Conservation (phyloP, 2,113 vertebrate species). For the Pica pica region DNA sequence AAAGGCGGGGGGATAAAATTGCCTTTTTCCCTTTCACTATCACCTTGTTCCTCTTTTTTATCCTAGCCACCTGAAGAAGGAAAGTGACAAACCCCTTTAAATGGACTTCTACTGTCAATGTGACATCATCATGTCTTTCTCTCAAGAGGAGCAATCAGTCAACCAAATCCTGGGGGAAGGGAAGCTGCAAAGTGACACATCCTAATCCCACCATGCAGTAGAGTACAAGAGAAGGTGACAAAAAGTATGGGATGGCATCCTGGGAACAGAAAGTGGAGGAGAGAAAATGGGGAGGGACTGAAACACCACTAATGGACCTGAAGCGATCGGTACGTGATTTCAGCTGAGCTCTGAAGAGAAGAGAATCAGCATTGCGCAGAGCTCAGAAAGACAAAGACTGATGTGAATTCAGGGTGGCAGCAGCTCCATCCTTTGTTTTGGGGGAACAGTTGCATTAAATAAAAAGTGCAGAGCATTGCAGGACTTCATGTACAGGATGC, state of each 20-base stretch:
- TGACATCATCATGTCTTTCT: conserved; percentile 37
- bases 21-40: background rate
- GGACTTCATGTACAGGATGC: background rate
- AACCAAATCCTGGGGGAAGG: conserved; percentile 49
- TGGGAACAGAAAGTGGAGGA: conserved; percentile 24
- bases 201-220: background rate
- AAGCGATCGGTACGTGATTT: background rate
- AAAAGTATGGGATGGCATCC: background rate
- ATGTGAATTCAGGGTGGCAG: background rate
- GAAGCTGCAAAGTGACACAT: conserved; percentile 46
- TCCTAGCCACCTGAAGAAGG: conserved; percentile 96
- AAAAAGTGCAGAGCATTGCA: background rate
- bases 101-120: conserved; percentile 31
- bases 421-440: background rate
- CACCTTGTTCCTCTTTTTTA: background rate
- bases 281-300: conserved; percentile 2
- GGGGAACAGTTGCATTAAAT: background rate
- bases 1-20: background rate
- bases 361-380: background rate
- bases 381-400: background rate
- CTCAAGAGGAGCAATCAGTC: conserved; percentile 41
- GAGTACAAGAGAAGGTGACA: background rate
- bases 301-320: background rate
- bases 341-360: background rate
- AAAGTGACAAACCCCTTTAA: conserved; percentile 98